Percentiles rank a stretch among this genome's conserved stretches.
Conservation (phyloP, 2,888 invertebrate species). For the Caenorhabditis imperialis region DNA sequence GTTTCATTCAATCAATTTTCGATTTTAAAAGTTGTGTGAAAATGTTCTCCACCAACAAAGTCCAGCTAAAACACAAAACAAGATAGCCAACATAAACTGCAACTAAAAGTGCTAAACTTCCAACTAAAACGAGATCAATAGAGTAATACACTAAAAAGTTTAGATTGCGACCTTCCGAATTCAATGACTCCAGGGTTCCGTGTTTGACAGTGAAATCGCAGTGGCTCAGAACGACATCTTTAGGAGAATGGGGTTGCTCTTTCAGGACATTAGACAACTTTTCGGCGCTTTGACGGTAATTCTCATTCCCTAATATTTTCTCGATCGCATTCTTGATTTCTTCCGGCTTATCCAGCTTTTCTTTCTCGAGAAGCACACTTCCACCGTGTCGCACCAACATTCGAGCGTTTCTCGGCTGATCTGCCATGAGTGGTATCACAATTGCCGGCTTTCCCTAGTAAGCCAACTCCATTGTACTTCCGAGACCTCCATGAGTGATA, state of each 20-base stretch:
- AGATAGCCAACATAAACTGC: too few species aligned
- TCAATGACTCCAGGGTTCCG: slow-evolving; percentile 29
- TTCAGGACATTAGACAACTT: slow-evolving; percentile 26
- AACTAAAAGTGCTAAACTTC: too few species aligned
- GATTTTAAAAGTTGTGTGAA: too few species aligned
- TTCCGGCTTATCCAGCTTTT: slow-evolving; percentile 10
- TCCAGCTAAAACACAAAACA: too few species aligned
- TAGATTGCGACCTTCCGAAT: slow-evolving; percentile 40
- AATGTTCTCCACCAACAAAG: too few species aligned
- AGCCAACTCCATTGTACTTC: slow-evolving; percentile 31
- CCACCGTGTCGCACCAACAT: slow-evolving; percentile 56
- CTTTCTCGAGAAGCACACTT: slow-evolving; percentile 34
- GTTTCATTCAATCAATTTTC: too few species aligned
- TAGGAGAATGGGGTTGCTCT: slow-evolving; percentile 37
- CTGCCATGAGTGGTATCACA: slow-evolving; percentile 53
- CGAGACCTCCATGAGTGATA: slow-evolving; percentile 50
- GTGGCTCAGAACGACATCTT: slow-evolving; percentile 46
- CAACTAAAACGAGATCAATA: too few species aligned
- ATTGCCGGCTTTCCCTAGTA: slow-evolving; percentile 42
- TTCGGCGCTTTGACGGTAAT: slow-evolving; percentile 28
- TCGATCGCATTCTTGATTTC: slow-evolving; percentile 28
- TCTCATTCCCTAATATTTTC: slow-evolving; percentile 18
- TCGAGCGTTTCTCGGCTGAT: slow-evolving; percentile 52
- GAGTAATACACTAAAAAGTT: slow-evolving; percentile 32
- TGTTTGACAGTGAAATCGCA: slow-evolving; percentile 43